Base-by-base conservation (phyloP, 2,797 vertebrate genomes). In the Molossus alvarezi region DNA sequence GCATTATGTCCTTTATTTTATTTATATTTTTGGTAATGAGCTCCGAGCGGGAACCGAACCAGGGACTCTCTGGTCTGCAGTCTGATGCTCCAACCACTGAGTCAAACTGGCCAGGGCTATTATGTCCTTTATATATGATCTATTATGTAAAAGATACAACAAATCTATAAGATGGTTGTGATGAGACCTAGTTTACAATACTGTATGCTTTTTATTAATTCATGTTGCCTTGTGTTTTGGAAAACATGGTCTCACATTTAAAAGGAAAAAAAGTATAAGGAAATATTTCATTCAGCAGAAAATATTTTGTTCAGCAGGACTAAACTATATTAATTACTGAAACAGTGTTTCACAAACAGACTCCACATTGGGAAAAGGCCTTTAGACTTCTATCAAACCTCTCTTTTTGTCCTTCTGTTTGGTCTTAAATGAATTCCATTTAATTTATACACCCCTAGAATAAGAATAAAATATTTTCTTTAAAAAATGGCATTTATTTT, bases 241-340 rank as follows among this genome's bases (percentile, higher is more conserved):
- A 96, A 96, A 79, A 9, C 2, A 57, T 80, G 17, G 3, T 81
- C 77, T 96, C 29, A 37, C 77, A 65, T 79, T 96, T 96, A 98
- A 96, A 93, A 37, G 27, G 23, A 91, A 91, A 87, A 95, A 67
- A 97, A 91, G 72, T 71, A 85, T 9, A 88, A 41, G 62, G 89
- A 97, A 89, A 87, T 86, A 82, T 86, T 88, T 87, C 95, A 96
- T 97, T 96, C 86, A 94, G 88, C 58, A 73, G 91, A 97, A 98
- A 95, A 72, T 57, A 91, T 29, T 75, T 93, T 96, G 91, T 97
- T 77, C 75, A 94, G 84, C 71, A 91, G 88, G 95, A 98, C 87
- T 96, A 51, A 76, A 98, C 95, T 97, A 71, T 92, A 95, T 98
- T 98, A 98, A 98, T 98, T 98, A 97, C 94, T 90, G 75, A 81